Conservation (phyloP, 2,113 vertebrate species). For the Carollia perspicillata region DNA sequence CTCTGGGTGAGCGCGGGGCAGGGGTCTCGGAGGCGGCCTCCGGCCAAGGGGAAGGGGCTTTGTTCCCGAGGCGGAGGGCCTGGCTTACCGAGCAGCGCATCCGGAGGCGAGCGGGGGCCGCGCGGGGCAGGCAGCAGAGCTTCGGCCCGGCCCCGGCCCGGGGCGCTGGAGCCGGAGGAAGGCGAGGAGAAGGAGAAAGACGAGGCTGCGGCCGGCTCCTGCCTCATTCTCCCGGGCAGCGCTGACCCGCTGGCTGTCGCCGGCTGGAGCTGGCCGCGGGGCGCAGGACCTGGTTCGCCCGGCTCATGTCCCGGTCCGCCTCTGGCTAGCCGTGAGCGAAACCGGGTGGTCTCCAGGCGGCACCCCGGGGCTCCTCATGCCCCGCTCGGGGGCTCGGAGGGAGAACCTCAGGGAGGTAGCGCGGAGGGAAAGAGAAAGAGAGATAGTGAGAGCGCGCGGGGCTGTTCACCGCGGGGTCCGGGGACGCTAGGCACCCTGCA, state of each 20-base stretch:
- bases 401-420: conserved; percentile 70
- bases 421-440: conserved; percentile 31
- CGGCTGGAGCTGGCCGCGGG: conserved; percentile 82
- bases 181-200: conserved; percentile 50
- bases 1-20: background rate
- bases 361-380: conserved; percentile 85
- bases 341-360: conserved; percentile 84
- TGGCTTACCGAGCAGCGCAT: conserved; percentile 94
- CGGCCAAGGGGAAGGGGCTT: background rate
- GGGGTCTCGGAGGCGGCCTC: background rate
- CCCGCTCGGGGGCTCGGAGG: conserved; percentile 78
- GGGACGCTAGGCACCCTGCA: background rate
- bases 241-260: conserved; percentile 79
- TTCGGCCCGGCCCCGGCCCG: conserved; percentile 48
- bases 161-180: conserved; percentile 37
- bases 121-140: conserved; percentile 88
- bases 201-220: conserved; percentile 76
- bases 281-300: conserved; percentile 78
- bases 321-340: conserved; percentile 87
- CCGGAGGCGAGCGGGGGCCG: conserved; percentile 92
- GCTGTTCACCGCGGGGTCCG: conserved; percentile 23
- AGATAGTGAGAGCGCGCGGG: conserved; percentile 28
- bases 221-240: conserved; percentile 82
- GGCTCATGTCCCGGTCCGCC: conserved; percentile 83
- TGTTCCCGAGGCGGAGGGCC: conserved; percentile 75